Percentiles rank a stretch among this genome's conserved stretches.
These are phyloP conservation scores for Poliocrania exsul DNA, from an alignment of 2,797 vertebrate species.

Conservation along the genomic window DNA sequence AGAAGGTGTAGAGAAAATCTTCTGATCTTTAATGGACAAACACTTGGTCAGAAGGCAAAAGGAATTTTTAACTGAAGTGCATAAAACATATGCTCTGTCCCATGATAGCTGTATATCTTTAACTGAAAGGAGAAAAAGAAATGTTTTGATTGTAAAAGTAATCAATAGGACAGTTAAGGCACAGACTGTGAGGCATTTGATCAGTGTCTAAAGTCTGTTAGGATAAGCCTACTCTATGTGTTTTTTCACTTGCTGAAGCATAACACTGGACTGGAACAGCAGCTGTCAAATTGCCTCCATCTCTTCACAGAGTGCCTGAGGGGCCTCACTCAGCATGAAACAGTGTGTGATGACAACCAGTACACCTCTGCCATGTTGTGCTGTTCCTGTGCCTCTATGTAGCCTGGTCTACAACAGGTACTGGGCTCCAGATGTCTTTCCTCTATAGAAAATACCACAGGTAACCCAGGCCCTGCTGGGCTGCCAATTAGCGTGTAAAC, in stretches of 20 bases:
- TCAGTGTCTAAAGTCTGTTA: not conserved
- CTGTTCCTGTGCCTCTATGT: not conserved
- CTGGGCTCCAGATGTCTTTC: not conserved
- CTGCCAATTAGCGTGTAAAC: not conserved
- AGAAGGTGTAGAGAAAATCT: not conserved
- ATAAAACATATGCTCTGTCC: not conserved
- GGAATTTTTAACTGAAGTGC: not conserved
- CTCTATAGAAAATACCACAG: not conserved
- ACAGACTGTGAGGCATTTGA: not conserved
- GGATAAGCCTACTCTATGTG: rapidly evolving
- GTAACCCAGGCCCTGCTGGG: not conserved
- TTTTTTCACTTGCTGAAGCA: not conserved
- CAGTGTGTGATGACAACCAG: not conserved
- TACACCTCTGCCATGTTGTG: rapidly evolving
- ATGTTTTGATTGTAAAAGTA: not conserved
- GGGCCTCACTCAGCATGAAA: not conserved
- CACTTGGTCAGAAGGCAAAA: not conserved
- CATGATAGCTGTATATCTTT: not conserved
- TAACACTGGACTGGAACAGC: not conserved
- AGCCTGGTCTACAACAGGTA: not conserved
- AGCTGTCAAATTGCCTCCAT: not conserved
- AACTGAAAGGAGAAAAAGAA: not conserved
- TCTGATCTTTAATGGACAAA: not conserved
- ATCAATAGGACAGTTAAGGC: not conserved
- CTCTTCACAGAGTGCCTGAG: not conserved